Evolutionary conservation across 2,888 invertebrate genomes (phyloP).

Genomic region (Gymnosoma rotundatum): DNA sequence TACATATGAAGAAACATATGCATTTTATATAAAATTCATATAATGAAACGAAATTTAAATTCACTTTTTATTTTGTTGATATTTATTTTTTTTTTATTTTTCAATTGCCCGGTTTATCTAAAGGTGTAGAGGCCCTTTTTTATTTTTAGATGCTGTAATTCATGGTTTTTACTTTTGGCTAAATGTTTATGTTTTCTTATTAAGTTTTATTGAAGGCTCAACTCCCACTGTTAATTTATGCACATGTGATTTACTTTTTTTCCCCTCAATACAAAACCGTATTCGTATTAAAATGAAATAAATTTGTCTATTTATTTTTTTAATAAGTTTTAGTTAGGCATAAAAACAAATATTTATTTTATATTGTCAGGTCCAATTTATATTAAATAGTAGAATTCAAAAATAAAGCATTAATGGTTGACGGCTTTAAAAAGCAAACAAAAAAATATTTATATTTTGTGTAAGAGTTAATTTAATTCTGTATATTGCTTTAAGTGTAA

Average conservation of each 20-base stretch:
- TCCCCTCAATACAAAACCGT: background rate
- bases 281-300: constrained; percentile 37
- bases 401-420: background rate
- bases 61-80: constrained; percentile 37
- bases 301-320: constrained; percentile 35
- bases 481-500: too few species aligned
- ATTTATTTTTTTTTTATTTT: background rate
- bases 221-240: constrained; percentile 70
- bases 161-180: constrained; percentile 25
- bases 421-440: constrained; percentile 11
- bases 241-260: constrained; percentile 53
- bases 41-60: constrained; percentile 50
- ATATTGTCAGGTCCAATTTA: constrained; percentile 18
- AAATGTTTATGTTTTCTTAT: constrained; percentile 21
- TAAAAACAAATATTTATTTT: constrained; percentile 9
- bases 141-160: constrained; percentile 54
- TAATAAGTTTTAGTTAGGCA: constrained; percentile 16
- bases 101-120: background rate
- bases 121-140: constrained; percentile 43
- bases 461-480: background rate
- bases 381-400: background rate
- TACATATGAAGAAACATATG: constrained; percentile 8
- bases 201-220: constrained; percentile 39
- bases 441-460: too few species aligned
- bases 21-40: background rate